A percentile compares a stretch with the other conserved stretches of the same genome.
Conservation (phyloP, 2,797 vertebrate species). For the Artibeus lituratus region DNA sequence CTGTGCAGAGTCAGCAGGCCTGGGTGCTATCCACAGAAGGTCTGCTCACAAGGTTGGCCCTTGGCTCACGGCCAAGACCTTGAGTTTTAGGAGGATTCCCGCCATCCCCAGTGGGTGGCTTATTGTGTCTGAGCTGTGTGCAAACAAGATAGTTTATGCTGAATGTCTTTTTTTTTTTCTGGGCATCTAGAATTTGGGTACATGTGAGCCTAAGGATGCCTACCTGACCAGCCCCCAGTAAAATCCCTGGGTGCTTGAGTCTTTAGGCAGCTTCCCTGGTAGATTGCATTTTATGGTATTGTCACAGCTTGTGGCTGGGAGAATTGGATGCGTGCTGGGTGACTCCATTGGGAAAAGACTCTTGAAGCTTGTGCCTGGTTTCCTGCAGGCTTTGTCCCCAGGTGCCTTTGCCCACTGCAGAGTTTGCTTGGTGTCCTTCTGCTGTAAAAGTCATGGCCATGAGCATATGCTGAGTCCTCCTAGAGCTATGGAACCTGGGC, state of each 20-base stretch:
- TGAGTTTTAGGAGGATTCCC: not conserved
- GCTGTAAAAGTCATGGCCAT: not conserved
- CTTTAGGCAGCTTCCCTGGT: not conserved
- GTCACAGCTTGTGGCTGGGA: not conserved
- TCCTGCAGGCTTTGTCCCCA: not conserved
- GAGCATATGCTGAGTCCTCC: no score
- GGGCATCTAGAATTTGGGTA: not conserved
- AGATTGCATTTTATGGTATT: accelerated
- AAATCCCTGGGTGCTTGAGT: not conserved
- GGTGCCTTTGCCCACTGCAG: no score
- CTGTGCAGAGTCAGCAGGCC: not conserved
- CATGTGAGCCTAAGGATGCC: not conserved
- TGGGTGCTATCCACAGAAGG: not conserved
- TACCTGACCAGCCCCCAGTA: accelerated
- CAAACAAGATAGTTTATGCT: not conserved
- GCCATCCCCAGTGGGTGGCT: not conserved
- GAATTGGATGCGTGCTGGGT: not conserved
- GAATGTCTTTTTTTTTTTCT: not conserved
- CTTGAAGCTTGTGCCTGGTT: not conserved
- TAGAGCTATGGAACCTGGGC: not conserved
- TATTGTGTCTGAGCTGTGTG: not conserved
- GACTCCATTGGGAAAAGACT: not conserved
- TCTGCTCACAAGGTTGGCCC: not conserved
- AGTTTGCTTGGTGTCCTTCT: not conserved
- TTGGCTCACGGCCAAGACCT: not conserved